Conservation (phyloP, 1,140 invertebrate species). For the Solenopsis invicta region DNA sequence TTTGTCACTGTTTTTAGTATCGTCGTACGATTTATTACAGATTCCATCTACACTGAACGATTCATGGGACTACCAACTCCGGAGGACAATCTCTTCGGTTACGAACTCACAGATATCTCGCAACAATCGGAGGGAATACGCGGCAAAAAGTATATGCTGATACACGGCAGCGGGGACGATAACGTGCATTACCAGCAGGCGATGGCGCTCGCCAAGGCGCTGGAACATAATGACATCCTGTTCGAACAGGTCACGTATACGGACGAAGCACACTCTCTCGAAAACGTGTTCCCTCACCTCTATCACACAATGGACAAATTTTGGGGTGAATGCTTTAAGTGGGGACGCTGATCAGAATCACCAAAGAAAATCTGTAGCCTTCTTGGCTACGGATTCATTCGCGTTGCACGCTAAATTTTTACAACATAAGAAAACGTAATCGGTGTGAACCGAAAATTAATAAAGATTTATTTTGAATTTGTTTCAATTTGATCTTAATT, state of each 20-base stretch:
- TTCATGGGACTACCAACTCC: constrained; percentile 89
- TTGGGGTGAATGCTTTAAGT: constrained; percentile 87
- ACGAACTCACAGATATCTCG: constrained; percentile 87
- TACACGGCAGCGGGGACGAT: constrained; percentile 90
- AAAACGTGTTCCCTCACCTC: constrained; percentile 87
- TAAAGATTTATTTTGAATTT: background rate
- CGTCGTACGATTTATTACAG: constrained; percentile 81
- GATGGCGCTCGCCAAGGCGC: constrained; percentile 88
- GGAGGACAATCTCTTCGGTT: constrained; percentile 88
- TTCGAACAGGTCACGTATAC: constrained; percentile 89
- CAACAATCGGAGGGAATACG: constrained; percentile 87
- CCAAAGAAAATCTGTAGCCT: background rate
- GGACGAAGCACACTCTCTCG: constrained; percentile 89
- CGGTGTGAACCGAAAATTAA: background rate
- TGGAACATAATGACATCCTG: constrained; percentile 88
- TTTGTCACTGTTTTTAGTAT: background rate
- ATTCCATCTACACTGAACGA: constrained; percentile 91
- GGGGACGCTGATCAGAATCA: background rate
- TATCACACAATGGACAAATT: constrained; percentile 90
- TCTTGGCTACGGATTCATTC: background rate
- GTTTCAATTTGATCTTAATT: background rate
- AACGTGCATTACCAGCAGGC: constrained; percentile 92
- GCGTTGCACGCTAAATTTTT: background rate
- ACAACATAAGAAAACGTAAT: constrained; percentile 1
- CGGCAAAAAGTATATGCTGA: constrained; percentile 88